Conservation (phyloP, 2,888 invertebrate species). For the Hartigia nigra region DNA sequence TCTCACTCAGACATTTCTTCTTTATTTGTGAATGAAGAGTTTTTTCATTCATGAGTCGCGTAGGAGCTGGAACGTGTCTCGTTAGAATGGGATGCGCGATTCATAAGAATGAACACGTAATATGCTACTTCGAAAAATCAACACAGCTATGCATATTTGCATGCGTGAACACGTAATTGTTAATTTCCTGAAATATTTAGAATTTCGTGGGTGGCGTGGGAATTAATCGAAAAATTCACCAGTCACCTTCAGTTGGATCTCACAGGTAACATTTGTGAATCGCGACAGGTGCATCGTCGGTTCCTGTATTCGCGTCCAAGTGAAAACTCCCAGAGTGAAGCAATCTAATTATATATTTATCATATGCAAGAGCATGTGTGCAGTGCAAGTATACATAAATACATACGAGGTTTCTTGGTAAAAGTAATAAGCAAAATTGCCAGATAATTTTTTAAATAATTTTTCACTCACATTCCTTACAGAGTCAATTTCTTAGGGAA, state of each 20-base stretch:
- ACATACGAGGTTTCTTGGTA: background rate
- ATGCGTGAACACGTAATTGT: background rate
- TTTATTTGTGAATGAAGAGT: slow-evolving; percentile 19
- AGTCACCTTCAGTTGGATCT: background rate
- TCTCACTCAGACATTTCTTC: slow-evolving; percentile 17
- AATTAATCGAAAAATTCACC: background rate
- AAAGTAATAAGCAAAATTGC: background rate
- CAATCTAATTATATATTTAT: background rate
- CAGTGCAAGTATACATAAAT: background rate
- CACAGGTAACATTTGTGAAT: background rate
- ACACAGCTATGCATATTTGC: slow-evolving; percentile 8
- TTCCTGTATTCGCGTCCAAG: background rate
- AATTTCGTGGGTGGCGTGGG: background rate
- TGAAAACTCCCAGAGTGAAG: background rate
- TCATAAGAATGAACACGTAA: background rate
- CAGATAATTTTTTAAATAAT: background rate
- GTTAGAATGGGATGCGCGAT: slow-evolving; percentile 8
- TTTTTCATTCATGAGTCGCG: slow-evolving; percentile 25
- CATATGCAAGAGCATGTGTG: background rate
- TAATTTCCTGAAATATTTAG: background rate
- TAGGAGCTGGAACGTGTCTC: background rate
- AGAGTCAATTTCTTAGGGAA: background rate
- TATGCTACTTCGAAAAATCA: background rate
- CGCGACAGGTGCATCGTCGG: background rate
- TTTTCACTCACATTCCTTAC: background rate